These are phyloP conservation scores for Nesoenas mayeri DNA, from an alignment of 2,113 vertebrate genomes.

Conservation along the genomic window DNA sequence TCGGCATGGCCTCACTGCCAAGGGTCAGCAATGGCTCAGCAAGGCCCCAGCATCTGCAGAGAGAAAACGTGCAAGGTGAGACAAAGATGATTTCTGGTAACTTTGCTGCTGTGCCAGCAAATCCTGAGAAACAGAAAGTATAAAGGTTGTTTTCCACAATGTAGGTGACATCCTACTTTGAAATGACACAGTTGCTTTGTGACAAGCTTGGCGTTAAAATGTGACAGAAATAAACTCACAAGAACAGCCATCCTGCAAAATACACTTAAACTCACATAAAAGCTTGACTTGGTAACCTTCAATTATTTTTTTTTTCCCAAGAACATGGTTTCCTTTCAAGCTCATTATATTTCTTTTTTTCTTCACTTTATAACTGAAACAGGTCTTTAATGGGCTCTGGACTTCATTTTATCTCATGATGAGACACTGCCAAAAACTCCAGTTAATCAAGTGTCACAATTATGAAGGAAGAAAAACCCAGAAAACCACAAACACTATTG, in stretches of 20 bases:
- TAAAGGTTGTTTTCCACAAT: slow-evolving; percentile 34
- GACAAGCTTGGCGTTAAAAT: slow-evolving; percentile 38
- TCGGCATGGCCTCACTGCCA: not conserved
- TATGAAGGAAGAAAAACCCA: not conserved
- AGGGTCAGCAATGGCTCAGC: not conserved
- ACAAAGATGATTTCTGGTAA: not conserved
- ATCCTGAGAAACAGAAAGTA: not conserved
- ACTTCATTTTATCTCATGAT: not conserved
- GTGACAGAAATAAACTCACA: slow-evolving; percentile 48
- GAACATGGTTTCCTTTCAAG: slow-evolving; percentile 35
- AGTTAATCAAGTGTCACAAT: not conserved
- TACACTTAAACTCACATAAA: slow-evolving; percentile 34
- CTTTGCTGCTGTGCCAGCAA: slow-evolving; percentile 19
- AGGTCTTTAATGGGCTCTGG: not conserved
- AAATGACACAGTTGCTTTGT: slow-evolving; percentile 31
- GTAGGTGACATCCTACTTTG: slow-evolving; percentile 27
- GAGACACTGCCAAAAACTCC: not conserved
- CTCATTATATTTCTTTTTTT: slow-evolving; percentile 39
- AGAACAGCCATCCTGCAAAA: slow-evolving; percentile 52
- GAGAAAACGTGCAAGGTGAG: slow-evolving; percentile 45
- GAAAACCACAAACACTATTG: not conserved
- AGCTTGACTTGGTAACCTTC: slow-evolving; percentile 32
- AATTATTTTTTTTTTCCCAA: not conserved
- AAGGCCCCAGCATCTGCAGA: slow-evolving; percentile 60
- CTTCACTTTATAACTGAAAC: slow-evolving; percentile 38